These are phyloP conservation scores for Calephelis perditalis DNA, from an alignment of 2,888 invertebrate species.

Conservation along the genomic window DNA sequence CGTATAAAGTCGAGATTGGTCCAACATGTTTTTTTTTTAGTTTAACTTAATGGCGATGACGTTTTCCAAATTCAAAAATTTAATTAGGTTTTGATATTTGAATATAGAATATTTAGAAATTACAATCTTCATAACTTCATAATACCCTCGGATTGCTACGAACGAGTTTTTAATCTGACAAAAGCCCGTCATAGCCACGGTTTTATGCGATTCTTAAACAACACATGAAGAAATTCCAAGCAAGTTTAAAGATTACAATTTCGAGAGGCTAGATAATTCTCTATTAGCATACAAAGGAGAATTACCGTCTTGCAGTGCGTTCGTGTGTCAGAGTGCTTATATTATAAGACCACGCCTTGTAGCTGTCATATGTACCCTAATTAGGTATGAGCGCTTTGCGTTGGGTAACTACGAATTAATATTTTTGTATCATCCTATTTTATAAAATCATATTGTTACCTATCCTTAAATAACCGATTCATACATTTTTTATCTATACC, in stretches of 20 bases:
- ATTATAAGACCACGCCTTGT: conserved; percentile 71
- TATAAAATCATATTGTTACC: conserved; percentile 14
- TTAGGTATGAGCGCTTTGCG: conserved; percentile 51
- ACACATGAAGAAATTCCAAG: conserved; percentile 75
- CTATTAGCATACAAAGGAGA: conserved; percentile 76
- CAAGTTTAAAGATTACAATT: conserved; percentile 75
- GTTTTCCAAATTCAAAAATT: no score
- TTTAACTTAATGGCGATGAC: no score
- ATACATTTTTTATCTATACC: not conserved
- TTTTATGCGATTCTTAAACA: conserved; percentile 46
- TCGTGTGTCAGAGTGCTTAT: conserved; percentile 62
- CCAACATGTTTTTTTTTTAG: no score
- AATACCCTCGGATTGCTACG: not conserved
- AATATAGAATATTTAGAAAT: no score
- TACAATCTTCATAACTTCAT: no score
- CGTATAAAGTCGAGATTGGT: no score
- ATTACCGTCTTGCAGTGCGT: conserved; percentile 65
- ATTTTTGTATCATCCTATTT: conserved; percentile 15
- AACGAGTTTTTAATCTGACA: conserved; percentile 15
- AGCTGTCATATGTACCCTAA: conserved; percentile 73
- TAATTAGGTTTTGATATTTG: no score
- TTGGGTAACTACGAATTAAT: conserved; percentile 42
- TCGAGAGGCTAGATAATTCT: conserved; percentile 75
- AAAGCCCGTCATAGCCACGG: conserved; percentile 21
- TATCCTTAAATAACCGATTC: no score